Evolutionary conservation across 2,888 invertebrate species (phyloP), one percentile per base, ranked within the genome.

Genomic region (Stenodema calcarata): DNA sequence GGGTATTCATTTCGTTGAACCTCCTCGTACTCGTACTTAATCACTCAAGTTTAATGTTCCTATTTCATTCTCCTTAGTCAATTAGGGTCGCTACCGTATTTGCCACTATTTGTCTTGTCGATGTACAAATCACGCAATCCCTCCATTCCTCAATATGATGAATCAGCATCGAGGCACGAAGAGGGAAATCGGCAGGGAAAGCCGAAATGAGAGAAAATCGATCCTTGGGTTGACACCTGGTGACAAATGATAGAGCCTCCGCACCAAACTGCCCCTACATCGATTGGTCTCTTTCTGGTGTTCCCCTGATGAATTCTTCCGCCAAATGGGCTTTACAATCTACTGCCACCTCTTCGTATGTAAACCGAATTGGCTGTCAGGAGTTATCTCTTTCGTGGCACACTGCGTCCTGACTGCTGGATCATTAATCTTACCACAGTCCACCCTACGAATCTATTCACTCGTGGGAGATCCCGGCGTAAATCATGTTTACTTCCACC

Each of bases 301-400:
- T 41, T 73, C 18, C 35, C 73, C 73, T 73, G 73, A 73, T 73
- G 73, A 73, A 73, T 73, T 73, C 41, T 28, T 73, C 73, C 28
- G 30, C 73, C 35, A 30, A 16, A 73, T 41, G 41, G 35, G 73
- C 73, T 73, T 41, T 73, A 41, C 73, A 73, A 73, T 73, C 73
- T 41, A 30, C 41, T 35, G 30, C 73, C 7, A 35, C 35, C 41
- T 18, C 73, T 41, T 73, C 35, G 73, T 41, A 41, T 73, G 73
- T 73, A 73, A 41, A 35, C 41, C 73, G 35, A 30, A 73, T 41
- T 35, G 73, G n/a, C 73, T 35, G 16, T 30, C 73, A 28, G 16
- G 62, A 62, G 41, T 73, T 73, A 73, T 73, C 73, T 73, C 73
- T 35, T 70, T 73, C 35, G 6, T 35, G 73, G 35, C 35, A 41